Evolutionary conservation across 2,888 invertebrate species (phyloP).

Genomic region (Gisinianus flammeolus): DNA sequence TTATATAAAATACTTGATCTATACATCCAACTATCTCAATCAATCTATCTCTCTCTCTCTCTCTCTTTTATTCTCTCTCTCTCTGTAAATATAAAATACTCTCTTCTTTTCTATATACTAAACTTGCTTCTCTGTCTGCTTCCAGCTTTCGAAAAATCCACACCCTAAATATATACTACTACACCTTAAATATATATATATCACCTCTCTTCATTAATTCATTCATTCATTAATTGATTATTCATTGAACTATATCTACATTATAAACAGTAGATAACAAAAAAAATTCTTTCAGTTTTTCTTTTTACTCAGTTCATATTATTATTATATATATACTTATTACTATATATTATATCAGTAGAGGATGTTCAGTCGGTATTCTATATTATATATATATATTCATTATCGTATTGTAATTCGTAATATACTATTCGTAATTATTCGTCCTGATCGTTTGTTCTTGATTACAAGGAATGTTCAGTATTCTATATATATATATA

Average conservation of each 20-base stretch:
- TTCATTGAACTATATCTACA: neutral
- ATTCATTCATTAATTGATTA: conserved; percentile 7
- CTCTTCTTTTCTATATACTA: conserved; percentile 5
- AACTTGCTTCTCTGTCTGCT: conserved; percentile 17
- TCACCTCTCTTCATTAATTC: conserved; percentile 9
- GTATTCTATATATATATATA: neutral
- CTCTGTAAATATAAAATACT: neutral
- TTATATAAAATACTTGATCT: too few relatives aligned
- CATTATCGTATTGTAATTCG: neutral
- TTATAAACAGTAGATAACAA: too few relatives aligned
- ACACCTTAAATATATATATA: neutral
- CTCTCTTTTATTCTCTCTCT: conserved; percentile 20
- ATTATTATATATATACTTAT: neutral
- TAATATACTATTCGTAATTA: neutral
- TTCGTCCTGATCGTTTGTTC: neutral
- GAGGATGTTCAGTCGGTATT: too few relatives aligned
- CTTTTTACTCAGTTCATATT: conserved; percentile 4
- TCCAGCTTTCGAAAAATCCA: conserved; percentile 17
- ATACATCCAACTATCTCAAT: too few relatives aligned
- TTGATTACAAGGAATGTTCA: neutral
- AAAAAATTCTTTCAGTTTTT: too few relatives aligned
- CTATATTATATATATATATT: neutral
- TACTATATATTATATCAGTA: neutral
- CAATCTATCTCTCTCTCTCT: neutral
- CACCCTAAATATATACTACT: neutral